Base-by-base conservation (phyloP, 1,140 invertebrate genomes). In the Euschistus heros region DNA sequence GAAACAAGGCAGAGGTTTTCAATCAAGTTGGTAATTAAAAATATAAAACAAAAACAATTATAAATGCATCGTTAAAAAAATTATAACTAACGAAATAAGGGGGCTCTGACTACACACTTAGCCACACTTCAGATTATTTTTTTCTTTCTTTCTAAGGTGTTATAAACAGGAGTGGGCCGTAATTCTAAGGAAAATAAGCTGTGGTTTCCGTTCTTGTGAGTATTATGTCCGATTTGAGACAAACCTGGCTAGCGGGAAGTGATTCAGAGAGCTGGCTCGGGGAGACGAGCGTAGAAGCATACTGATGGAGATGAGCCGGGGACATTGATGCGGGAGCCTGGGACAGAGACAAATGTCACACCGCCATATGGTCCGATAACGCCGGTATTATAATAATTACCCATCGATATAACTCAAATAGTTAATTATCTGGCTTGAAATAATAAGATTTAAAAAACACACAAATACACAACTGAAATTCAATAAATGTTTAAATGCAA, bases 261-360 rank as follows among this genome's bases (percentile, higher is more conserved):
- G 86, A 88, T 80, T 88, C 86, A 65, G 83, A 85, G 66, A 84
- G 79, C 76, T 82, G 81, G 73, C 81, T 82, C 66, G 81, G 82
- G 75, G 80, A 84, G 75, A 71, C 74, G 74, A 84, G 77, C 71
- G 84, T 82, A 69, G 84, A 80, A 69, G 81, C 81, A 75, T 84
- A 88, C 78, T 86, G 85, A 78, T 90, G 89, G 75, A 89, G 81
- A 77, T 91, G 88, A 71, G 87, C 87, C 69, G 88, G 87, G 69
- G 89, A 90, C 87, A 91, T 91, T 74, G 88, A 87, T 74, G 89
- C 89, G 71, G 89, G 90, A 72, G 90, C 89, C 89, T 91, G 80
- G 73, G 54, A 22, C 20, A 22, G 22, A 50, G 47, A 57, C 18
- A 57, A 4, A 57, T 27, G 24, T 24, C 54, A 57, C 54, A 22